A percentile compares a stretch with the other conserved stretches of the same genome.
phyloP scores from a whole-genome alignment of 2,797 vertebrate genomes.

The Hippocampus kuda region DNA sequence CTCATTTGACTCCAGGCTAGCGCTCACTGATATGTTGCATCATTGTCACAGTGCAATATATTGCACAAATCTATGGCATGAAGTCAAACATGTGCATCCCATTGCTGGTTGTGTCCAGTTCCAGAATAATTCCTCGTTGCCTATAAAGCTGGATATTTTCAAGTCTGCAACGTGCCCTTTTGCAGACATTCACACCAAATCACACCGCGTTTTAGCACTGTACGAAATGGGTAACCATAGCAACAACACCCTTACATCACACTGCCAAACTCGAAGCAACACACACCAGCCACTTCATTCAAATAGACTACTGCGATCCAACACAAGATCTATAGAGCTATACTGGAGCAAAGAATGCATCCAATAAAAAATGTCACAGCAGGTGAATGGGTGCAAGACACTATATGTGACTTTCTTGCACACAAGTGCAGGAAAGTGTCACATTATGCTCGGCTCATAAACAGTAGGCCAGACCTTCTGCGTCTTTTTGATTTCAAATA shows the following conservation, averaged over 20 bases:
- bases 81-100: neutral
- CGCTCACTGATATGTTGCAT: neutral
- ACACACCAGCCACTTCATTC: neutral
- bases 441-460: neutral
- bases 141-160: neutral
- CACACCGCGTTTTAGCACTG: neutral
- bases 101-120: neutral
- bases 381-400: neutral
- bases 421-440: neutral
- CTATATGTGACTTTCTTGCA: neutral
- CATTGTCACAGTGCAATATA: neutral
- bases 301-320: neutral
- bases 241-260: neutral
- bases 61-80: neutral
- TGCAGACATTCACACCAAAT: neutral
- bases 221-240: neutral
- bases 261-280: neutral
- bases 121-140: neutral
- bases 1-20: neutral
- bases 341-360: neutral
- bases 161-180: neutral
- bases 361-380: neutral
- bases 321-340: neutral
- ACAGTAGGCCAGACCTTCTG: neutral
- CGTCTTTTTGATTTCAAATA: neutral